Percentiles rank a stretch among this genome's conserved stretches.
Evolutionary conservation across 2,888 invertebrate genomes (phyloP).

Genomic region (Neuroscelio doddi): DNA sequence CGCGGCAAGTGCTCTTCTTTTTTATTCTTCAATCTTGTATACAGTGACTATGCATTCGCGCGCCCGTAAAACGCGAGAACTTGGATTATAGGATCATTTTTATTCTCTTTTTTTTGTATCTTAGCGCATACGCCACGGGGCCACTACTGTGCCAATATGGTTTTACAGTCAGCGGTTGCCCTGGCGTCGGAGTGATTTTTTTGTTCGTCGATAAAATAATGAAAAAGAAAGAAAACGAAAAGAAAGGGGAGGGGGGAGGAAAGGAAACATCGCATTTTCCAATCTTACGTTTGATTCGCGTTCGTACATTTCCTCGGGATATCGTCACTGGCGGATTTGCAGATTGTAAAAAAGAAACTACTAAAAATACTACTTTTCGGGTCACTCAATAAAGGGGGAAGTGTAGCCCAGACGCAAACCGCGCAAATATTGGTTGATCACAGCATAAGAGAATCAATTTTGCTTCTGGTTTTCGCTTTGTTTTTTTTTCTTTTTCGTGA

Average conservation of each 20-base stretch:
- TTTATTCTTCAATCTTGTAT: slow-evolving; percentile 54
- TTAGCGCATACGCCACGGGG: background rate
- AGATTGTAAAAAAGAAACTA: background rate
- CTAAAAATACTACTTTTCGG: background rate
- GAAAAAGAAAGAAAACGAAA: slow-evolving; percentile 9
- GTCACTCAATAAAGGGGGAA: too few species aligned
- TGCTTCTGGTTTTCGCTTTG: slow-evolving; percentile 9
- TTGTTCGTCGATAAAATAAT: slow-evolving; percentile 29
- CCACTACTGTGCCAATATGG: background rate
- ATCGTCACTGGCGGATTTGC: background rate
- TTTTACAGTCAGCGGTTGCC: background rate
- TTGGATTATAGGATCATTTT: slow-evolving; percentile 5
- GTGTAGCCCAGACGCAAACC: background rate
- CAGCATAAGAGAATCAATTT: slow-evolving; percentile 27
- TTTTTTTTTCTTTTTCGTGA: background rate
- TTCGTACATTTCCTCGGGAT: slow-evolving; percentile 3
- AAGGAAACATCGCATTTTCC: slow-evolving; percentile 1
- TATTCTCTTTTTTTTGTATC: slow-evolving; percentile 2
- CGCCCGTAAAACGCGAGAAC: slow-evolving; percentile 22
- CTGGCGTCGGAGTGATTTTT: background rate
- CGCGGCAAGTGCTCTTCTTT: slow-evolving; percentile 52
- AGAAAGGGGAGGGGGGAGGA: slow-evolving; percentile 33
- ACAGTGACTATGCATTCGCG: slow-evolving; percentile 59
- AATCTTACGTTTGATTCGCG: background rate
- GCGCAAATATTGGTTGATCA: slow-evolving; percentile 15